phyloP scores from a whole-genome alignment of 2,113 vertebrate genomes.

The Laterallus jamaicensis region DNA sequence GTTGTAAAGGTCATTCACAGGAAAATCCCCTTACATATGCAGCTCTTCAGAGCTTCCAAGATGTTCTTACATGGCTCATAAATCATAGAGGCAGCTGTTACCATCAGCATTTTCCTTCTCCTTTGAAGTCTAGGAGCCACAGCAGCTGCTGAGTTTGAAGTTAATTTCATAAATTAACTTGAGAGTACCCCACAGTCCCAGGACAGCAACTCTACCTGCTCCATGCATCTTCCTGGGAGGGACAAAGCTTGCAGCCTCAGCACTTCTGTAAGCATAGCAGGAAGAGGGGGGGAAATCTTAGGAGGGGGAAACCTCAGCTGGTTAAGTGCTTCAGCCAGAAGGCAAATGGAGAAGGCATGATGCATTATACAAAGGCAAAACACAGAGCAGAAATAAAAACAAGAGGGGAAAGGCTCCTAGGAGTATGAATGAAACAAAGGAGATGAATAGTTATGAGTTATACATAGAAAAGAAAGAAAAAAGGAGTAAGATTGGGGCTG shows the following conservation, averaged over 20 bases:
- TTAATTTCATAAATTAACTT: slow-evolving; percentile 62
- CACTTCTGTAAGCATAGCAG: slow-evolving; percentile 30
- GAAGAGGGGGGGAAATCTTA: not conserved
- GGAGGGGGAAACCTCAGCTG: not conserved
- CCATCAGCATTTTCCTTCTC: slow-evolving; percentile 56
- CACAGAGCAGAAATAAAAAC: not conserved
- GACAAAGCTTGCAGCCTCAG: not conserved
- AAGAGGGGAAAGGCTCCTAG: not conserved
- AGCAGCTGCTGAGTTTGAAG: slow-evolving; percentile 59
- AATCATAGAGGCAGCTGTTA: slow-evolving; percentile 58
- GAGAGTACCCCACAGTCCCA: slow-evolving; percentile 24
- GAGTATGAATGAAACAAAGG: not conserved
- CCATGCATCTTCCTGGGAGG: not conserved
- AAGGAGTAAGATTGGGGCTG: not conserved
- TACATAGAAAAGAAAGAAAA: not conserved
- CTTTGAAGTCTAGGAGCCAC: not conserved
- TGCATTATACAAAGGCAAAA: not conserved
- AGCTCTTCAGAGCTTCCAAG: slow-evolving; percentile 2
- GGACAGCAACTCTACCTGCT: slow-evolving; percentile 5
- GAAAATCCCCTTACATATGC: slow-evolving; percentile 42
- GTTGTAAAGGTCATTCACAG: not conserved
- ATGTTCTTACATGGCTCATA: slow-evolving; percentile 5
- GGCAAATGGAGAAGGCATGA: not conserved
- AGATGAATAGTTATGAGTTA: not conserved
- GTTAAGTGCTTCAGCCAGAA: not conserved